phyloP scores from a whole-genome alignment of 2,888 invertebrate genomes.

The Tuberolachnus salignus region DNA sequence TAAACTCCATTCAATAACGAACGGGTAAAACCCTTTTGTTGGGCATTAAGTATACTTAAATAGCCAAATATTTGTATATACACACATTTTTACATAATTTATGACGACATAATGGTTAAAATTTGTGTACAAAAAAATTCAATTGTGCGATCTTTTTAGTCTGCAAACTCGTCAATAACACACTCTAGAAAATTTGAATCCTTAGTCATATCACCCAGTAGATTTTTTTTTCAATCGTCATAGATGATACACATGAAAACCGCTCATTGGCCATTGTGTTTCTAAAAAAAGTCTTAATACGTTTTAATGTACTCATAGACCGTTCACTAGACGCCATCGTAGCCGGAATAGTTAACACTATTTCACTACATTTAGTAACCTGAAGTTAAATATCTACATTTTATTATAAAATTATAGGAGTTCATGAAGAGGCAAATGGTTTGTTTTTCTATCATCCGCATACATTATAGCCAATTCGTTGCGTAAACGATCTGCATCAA shows the following conservation, averaged over 20 bases:
- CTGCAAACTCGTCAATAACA: too few relatives aligned
- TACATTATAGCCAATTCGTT: constrained; percentile 26
- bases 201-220: too few relatives aligned
- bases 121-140: too few relatives aligned
- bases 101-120: too few relatives aligned
- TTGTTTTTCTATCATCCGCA: constrained; percentile 16
- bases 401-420: constrained; percentile 38
- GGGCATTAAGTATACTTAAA: too few relatives aligned
- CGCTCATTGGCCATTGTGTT: constrained; percentile 34
- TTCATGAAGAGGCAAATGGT: constrained; percentile 14
- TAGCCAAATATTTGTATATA: too few relatives aligned
- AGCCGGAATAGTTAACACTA: constrained; percentile 26
- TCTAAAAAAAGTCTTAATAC: constrained; percentile 26
- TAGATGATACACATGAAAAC: constrained; percentile 15
- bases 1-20: too few relatives aligned
- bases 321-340: constrained; percentile 14
- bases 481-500: constrained; percentile 15
- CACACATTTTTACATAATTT: too few relatives aligned
- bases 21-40: too few relatives aligned
- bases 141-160: too few relatives aligned
- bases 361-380: constrained; percentile 10
- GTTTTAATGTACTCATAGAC: constrained; percentile 27
- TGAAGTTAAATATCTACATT: background rate
- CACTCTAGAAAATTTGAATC: too few relatives aligned
- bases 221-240: constrained; percentile 38